phyloP scores from a whole-genome alignment of 2,113 vertebrate species.

The Coreoperca whiteheadi region DNA sequence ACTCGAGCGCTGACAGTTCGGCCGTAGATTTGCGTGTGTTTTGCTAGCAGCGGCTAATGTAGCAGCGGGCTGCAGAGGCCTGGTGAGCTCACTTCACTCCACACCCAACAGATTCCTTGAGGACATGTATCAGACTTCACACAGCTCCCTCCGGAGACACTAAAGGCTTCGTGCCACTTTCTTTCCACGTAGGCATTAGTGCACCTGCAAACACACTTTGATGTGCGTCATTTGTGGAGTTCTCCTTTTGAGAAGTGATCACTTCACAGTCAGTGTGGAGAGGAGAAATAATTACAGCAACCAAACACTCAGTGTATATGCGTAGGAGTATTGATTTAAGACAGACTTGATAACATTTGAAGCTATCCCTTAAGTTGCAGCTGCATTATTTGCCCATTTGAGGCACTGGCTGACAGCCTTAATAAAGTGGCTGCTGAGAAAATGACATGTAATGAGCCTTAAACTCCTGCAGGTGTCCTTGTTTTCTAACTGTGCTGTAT shows the following conservation, averaged over 20 bases:
- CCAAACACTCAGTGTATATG: no score
- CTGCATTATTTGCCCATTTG: neutral
- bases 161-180: neutral
- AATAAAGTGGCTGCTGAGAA: neutral
- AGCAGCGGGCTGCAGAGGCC: no score
- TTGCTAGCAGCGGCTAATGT: no score
- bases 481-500: neutral
- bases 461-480: constrained; percentile 7
- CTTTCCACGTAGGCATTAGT: no score
- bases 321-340: neutral
- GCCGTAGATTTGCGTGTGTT: no score
- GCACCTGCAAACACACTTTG: neutral
- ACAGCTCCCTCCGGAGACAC: neutral
- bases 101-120: no score
- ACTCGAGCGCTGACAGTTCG: no score
- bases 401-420: neutral
- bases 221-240: neutral
- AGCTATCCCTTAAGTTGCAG: neutral
- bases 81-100: no score
- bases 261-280: no score
- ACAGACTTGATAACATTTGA: neutral
- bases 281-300: no score
- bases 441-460: neutral
- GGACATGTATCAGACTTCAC: neutral
- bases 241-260: neutral